These are phyloP conservation scores for Pipistrellus pygmaeus DNA, from an alignment of 2,797 vertebrate genomes.

Conservation along the genomic window DNA sequence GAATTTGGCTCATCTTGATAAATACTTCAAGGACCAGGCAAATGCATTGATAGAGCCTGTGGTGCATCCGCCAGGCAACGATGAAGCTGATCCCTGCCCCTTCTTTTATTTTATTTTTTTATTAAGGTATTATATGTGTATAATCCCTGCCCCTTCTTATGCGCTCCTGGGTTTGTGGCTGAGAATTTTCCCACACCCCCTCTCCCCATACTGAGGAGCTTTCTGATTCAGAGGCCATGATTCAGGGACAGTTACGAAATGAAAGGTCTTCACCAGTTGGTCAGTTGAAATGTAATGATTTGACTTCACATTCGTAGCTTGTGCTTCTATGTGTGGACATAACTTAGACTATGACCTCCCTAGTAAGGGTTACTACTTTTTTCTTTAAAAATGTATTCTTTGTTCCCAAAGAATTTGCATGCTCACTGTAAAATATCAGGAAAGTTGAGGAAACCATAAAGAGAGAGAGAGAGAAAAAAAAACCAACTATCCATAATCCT, in stretches of 20 bases:
- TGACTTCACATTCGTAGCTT: conserved; percentile 17
- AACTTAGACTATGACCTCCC: not conserved
- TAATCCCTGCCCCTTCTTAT: not conserved
- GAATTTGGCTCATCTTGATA: conserved; percentile 45
- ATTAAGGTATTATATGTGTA: no score
- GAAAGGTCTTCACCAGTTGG: not conserved
- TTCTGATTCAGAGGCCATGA: not conserved
- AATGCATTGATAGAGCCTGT: not conserved
- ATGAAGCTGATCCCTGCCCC: not conserved
- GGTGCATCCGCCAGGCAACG: not conserved
- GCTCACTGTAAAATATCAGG: conserved; percentile 9
- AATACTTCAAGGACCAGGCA: not conserved
- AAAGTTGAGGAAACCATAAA: conserved; percentile 14
- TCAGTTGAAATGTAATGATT: not conserved
- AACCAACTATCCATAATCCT: not conserved
- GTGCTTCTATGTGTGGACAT: not conserved
- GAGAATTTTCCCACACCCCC: not conserved
- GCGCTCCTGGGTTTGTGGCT: not conserved
- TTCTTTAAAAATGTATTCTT: not conserved
- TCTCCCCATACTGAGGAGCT: not conserved
- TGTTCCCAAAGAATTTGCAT: conserved; percentile 33
- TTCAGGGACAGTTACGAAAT: not conserved
- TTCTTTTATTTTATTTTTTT: not conserved
- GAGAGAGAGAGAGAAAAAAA: not conserved
- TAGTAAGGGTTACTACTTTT: not conserved